Base-by-base conservation (phyloP, 1,140 invertebrate genomes). In the Nilaparvata lugens region DNA sequence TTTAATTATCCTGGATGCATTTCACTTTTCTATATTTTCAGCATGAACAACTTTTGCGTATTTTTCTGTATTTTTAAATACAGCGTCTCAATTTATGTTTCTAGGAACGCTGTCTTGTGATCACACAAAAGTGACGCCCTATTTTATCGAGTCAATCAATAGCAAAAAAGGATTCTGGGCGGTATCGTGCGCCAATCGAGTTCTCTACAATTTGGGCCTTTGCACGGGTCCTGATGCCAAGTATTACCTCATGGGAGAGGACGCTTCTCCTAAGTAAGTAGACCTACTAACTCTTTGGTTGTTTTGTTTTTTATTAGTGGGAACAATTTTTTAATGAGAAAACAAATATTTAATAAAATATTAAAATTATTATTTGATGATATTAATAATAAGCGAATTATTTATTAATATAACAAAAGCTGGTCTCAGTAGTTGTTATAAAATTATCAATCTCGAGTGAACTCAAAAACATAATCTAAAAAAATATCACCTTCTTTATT, bases 31-130 rank as follows among this genome's bases (percentile, higher is more conserved):
- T n/a, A n/a, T n/a, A n/a, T n/a, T n/a, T n/a, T n/a, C n/a, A n/a
- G n/a, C n/a, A n/a, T n/a, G n/a, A n/a, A n/a, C n/a, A n/a, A n/a
- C n/a, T n/a, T n/a, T n/a, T n/a, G n/a, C n/a, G n/a, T n/a, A n/a
- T n/a, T n/a, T n/a, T n/a, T n/a, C n/a, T n/a, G n/a, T n/a, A n/a
- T n/a, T n/a, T n/a, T n/a, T n/a, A n/a, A n/a, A n/a, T n/a, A n/a
- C n/a, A n/a, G n/a, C n/a, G n/a, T n/a, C n/a, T n/a, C n/a, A n/a
- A n/a, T n/a, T n/a, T n/a, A n/a, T n/a, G n/a, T n/a, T n/a, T n/a
- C n/a, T n/a, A 91, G 88, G 89, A 79, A 90, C 88, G 0, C 73
- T 91, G 59, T 88, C 89, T 18, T 91, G 89, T 73, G 89, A 91
- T 73, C 89, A 91, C 69, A 91, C 88, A 6, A 91, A 89, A 79